Evolutionary conservation across 2,113 vertebrate genomes (phyloP).

Genomic region (Myotis yumanensis): DNA sequence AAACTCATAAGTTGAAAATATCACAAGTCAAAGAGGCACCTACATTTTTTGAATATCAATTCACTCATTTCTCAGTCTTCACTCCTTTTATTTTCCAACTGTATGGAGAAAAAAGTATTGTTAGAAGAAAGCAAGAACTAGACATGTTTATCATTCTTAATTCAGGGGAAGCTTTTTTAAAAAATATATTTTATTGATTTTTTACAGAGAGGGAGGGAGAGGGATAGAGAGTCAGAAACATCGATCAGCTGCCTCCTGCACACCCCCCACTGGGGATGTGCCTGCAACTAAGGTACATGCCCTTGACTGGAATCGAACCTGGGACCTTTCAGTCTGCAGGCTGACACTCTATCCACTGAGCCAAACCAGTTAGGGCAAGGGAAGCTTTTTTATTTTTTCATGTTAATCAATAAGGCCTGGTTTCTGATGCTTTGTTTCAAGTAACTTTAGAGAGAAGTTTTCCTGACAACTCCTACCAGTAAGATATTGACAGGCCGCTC

Average conservation of each 20-base stretch:
- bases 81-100: slow-evolving; percentile 36
- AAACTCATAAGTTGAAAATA: not conserved
- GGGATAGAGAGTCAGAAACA: no score
- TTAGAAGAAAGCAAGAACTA: not conserved
- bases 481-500: not conserved
- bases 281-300: no score
- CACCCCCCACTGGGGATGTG: no score
- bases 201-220: no score
- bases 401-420: not conserved
- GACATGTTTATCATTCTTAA: not conserved
- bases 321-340: no score
- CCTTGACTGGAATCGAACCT: no score
- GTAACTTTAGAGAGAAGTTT: not conserved
- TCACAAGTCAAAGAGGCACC: not conserved
- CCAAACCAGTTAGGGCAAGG: not conserved
- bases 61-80: not conserved
- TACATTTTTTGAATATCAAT: not conserved
- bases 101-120: not conserved
- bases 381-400: not conserved
- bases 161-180: not conserved
- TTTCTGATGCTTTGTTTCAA: slow-evolving; percentile 20
- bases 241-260: no score
- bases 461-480: not conserved
- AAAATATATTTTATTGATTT: no score
- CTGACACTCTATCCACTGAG: no score